Base-by-base conservation (phyloP, 1,140 invertebrate genomes). In the Pseudomyrmex gracilis region DNA sequence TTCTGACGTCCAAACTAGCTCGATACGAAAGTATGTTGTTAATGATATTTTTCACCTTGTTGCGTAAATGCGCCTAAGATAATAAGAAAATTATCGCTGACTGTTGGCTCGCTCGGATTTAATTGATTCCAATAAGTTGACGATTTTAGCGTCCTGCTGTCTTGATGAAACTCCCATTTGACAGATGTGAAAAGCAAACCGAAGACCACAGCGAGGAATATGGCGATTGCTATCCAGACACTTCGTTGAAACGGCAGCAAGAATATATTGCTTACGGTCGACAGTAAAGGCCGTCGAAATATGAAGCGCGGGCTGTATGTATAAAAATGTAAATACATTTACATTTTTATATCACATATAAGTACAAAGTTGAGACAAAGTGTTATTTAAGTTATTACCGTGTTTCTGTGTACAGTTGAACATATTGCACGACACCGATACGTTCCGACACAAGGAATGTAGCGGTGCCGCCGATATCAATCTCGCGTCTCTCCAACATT, bases 191-290 rank as follows among this genome's bases (percentile, higher is more conserved):
- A 93, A 0, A 95, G 82, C 1, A 94, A 87, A 2, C 91, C 73
- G 4, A 93, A 92, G 13, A 95, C 91, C 20, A 96, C 58, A 15
- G 94, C 22, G 7, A 96, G 83, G 17, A 96, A 89, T 0, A 89
- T 91, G 7, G 92, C 82, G 12, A 93, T 94, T n/a, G 95, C 95
- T 34, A 95, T 90, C 96, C 96, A 97, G 2, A 96, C 95, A 1
- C 92, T 91, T 4, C 84, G 92, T 67, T 95, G 91, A 88, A 97
- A 97, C 0, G 96, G 96, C 57, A 96, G 84, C 12, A 94, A 87
- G 84, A 96, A 97, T 24, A 96, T 94, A 89, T 96, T 96, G 70
- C 94, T 95, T 24, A 96, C 94, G 83, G 95, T 96, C 0, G 96
- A 96, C 12, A 97, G 89, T 87, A 96, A 95, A 2, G 96, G 96